Percentiles rank a stretch among this genome's conserved stretches.
These are phyloP conservation scores for Synergus gifuensis DNA, from an alignment of 2,888 invertebrate species.

Conservation along the genomic window DNA sequence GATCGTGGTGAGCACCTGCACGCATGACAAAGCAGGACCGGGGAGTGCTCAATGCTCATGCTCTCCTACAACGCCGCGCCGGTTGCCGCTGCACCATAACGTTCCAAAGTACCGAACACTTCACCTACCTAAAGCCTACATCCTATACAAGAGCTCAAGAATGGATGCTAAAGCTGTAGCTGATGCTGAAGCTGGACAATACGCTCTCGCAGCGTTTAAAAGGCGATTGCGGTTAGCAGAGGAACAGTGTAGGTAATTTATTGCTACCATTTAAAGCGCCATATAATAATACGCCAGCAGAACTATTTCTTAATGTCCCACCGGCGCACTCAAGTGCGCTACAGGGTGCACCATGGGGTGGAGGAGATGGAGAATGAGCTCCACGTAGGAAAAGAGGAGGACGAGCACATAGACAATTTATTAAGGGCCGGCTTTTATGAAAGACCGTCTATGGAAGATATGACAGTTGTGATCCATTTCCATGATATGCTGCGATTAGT, in stretches of 20 bases:
- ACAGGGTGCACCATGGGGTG: conserved; percentile 55
- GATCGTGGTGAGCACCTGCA: conserved; percentile 56
- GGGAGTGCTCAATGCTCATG: conserved; percentile 56
- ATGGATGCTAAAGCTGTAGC: not conserved
- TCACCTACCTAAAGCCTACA: conserved; percentile 15
- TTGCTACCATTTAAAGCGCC: conserved; percentile 74
- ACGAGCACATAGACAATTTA: conserved; percentile 47
- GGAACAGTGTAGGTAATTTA: conserved; percentile 70
- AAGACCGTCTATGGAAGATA: conserved; percentile 35
- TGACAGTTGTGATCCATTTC: conserved; percentile 41
- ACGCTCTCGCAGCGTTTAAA: conserved; percentile 64
- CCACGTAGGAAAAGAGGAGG: conserved; percentile 47
- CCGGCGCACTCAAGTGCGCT: conserved; percentile 56
- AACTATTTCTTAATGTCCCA: conserved; percentile 71
- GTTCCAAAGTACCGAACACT: conserved; percentile 38
- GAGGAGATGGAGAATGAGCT: conserved; percentile 52
- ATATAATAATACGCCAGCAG: conserved; percentile 71
- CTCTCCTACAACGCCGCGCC: conserved; percentile 46
- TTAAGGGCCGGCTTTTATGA: conserved; percentile 36
- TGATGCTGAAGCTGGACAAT: conserved; percentile 46
- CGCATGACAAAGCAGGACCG: conserved; percentile 57
- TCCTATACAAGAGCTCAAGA: conserved; percentile 17
- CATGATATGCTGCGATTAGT: conserved; percentile 34
- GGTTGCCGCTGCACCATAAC: conserved; percentile 30
- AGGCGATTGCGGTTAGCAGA: conserved; percentile 68